Percentiles rank a stretch among this genome's conserved stretches.
phyloP scores from a whole-genome alignment of 1,140 invertebrate species.

The Tenebrio molitor region DNA sequence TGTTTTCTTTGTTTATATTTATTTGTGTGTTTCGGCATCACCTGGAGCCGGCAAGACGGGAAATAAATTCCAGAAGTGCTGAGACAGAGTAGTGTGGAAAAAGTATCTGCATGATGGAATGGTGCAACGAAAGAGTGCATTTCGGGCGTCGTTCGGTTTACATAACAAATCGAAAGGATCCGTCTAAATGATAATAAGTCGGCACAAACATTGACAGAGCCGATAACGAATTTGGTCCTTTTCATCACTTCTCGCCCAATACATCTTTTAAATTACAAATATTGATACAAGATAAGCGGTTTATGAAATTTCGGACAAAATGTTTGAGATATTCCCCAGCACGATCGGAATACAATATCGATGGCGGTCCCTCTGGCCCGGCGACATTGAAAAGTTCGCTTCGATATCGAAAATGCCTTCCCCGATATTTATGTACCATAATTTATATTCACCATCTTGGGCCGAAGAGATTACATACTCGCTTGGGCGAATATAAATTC shows the following conservation, averaged over 20 bases:
- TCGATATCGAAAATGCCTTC: slow-evolving; percentile 57
- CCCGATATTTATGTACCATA: slow-evolving; percentile 58
- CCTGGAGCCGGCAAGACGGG: no score
- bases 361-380: not conserved
- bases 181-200: slow-evolving; percentile 33
- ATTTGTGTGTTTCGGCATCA: no score
- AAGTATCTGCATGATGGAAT: no score
- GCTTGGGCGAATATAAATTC: slow-evolving; percentile 27
- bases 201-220: slow-evolving; percentile 44
- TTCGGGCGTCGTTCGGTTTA: not conserved
- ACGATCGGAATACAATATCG: slow-evolving; percentile 59
- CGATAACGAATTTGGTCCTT: slow-evolving; percentile 41
- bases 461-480: slow-evolving; percentile 55
- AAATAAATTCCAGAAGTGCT: no score
- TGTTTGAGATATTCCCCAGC: slow-evolving; percentile 64
- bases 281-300: slow-evolving; percentile 66
- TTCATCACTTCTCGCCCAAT: slow-evolving; percentile 53
- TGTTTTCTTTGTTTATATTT: no score
- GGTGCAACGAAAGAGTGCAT: not conserved
- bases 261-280: slow-evolving; percentile 65
- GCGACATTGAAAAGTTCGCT: slow-evolving; percentile 38
- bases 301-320: slow-evolving; percentile 65
- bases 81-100: no score
- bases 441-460: slow-evolving; percentile 59
- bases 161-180: slow-evolving; percentile 36